phyloP scores from a whole-genome alignment of 2,113 vertebrate genomes.

The Aegotheles bennettii region DNA sequence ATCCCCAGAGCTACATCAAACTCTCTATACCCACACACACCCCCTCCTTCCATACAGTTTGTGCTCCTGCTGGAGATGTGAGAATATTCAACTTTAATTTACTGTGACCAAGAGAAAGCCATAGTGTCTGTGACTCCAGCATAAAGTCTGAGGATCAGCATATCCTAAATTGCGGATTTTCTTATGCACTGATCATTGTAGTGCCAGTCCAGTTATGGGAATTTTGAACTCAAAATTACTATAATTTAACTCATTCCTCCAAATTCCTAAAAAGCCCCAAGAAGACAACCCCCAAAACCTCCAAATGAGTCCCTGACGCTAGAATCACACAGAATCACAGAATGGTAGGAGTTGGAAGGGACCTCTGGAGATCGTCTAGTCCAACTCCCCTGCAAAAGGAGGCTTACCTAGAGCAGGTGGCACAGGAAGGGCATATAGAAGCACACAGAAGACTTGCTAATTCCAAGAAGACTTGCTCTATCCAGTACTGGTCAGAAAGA shows the following conservation, averaged over 20 bases:
- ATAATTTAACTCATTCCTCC: background rate
- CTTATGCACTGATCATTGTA: background rate
- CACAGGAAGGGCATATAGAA: too few species aligned
- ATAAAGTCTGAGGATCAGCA: background rate
- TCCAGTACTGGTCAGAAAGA: background rate
- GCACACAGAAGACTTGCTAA: background rate
- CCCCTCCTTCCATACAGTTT: background rate
- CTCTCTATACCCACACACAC: accelerated
- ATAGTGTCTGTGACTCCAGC: background rate
- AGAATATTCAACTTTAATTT: background rate
- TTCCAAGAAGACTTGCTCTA: background rate
- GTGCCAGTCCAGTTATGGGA: background rate
- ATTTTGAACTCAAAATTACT: background rate
- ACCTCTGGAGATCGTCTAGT: too few species aligned
- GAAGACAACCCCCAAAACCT: background rate
- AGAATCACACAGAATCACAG: too few species aligned
- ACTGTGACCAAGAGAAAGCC: background rate
- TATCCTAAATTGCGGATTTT: background rate
- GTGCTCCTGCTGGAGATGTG: background rate
- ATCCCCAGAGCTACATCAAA: background rate
- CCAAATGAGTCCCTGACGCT: background rate
- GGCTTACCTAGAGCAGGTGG: too few species aligned
- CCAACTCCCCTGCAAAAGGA: too few species aligned
- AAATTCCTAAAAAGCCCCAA: background rate
- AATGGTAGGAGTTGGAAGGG: too few species aligned